Conservation (phyloP, 92 coral and sea anemone species). For the Heliopora coerulea region DNA sequence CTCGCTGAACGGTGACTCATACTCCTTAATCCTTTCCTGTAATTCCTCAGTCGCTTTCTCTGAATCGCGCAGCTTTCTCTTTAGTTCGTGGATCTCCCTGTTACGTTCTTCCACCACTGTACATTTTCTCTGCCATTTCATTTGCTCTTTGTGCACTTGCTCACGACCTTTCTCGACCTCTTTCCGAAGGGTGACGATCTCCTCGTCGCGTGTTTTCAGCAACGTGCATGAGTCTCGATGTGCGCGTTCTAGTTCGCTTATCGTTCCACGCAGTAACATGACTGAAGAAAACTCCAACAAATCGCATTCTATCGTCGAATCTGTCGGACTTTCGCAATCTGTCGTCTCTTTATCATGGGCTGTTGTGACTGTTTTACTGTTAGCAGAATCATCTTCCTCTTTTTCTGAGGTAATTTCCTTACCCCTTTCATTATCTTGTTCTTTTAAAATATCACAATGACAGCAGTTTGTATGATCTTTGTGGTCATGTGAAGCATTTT, state of each 20-base stretch:
- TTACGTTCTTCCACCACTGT: constrained; percentile 52
- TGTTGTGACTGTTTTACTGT: constrained; percentile 6
- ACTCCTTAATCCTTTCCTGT: constrained; percentile 44
- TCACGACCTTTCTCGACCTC: constrained; percentile 82
- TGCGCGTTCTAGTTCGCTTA: constrained; percentile 90
- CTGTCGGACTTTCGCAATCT: not conserved
- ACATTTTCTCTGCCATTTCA: constrained; percentile 54
- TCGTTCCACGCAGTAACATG: constrained; percentile 68
- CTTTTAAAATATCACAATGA: too few relatives aligned
- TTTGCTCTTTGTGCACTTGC: constrained; percentile 81
- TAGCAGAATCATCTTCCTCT: not conserved
- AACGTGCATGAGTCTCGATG: constrained; percentile 78
- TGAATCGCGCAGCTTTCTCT: constrained; percentile 43
- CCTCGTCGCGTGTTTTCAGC: constrained; percentile 80
- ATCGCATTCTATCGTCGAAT: not conserved
- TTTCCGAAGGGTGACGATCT: constrained; percentile 62
- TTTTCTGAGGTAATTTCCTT: not conserved
- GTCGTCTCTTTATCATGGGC: constrained; percentile 12
- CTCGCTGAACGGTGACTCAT: constrained; percentile 47
- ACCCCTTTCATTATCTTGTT: not conserved
- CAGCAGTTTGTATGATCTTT: too few relatives aligned
- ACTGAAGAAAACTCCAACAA: constrained; percentile 18
- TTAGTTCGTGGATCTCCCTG: constrained; percentile 61
- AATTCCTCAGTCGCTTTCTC: constrained; percentile 47
- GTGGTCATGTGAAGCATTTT: not conserved